Evolutionary conservation across 2,113 vertebrate genomes (phyloP).

Genomic region (Cyphomyrus discorhynchus): DNA sequence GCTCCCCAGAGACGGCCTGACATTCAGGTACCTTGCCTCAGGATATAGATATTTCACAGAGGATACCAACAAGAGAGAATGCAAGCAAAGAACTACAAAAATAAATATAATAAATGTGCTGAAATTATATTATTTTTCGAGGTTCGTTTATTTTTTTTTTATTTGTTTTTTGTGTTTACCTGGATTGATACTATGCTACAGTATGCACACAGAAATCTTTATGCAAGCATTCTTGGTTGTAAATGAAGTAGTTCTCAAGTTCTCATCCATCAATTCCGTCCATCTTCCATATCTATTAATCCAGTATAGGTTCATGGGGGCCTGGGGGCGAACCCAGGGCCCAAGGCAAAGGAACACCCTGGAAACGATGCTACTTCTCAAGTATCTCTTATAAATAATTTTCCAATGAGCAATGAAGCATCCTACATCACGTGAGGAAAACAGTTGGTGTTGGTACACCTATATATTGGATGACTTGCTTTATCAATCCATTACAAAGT

Average conservation of each 20-base stretch:
- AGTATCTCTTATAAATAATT: not conserved
- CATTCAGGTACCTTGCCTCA: not conserved
- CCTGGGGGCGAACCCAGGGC: not conserved
- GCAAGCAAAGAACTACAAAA: not conserved
- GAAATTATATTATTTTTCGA: not conserved
- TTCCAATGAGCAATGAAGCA: not conserved
- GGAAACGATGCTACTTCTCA: not conserved
- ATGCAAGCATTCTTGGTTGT: not conserved
- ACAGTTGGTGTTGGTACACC: not conserved
- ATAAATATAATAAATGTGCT: not conserved
- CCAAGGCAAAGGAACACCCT: not conserved
- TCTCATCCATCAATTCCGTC: not conserved
- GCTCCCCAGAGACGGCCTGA: not conserved
- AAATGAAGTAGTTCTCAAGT: not conserved
- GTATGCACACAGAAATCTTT: not conserved
- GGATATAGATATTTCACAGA: not conserved
- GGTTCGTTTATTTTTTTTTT: not conserved
- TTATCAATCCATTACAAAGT: not conserved
- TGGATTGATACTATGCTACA: not conserved
- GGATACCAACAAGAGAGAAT: not conserved
- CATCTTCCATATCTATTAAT: not conserved
- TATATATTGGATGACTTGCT: not conserved
- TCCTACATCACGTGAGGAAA: not conserved
- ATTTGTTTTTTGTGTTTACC: not conserved
- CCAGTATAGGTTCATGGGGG: not conserved